Evolutionary conservation across 2,888 invertebrate species (phyloP).

Genomic region (Stenurella melanura): DNA sequence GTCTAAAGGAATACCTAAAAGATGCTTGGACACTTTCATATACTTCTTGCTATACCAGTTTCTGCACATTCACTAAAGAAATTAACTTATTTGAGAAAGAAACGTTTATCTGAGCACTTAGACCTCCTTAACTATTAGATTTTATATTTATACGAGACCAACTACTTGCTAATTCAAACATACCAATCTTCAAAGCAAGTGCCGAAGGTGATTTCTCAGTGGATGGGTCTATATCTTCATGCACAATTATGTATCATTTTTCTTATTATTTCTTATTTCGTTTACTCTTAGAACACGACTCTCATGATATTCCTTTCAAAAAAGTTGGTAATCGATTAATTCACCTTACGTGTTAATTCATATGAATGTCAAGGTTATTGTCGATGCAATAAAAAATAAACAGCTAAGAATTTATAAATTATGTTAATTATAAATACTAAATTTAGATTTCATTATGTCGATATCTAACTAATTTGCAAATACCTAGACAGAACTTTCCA

Average conservation of each 20-base stretch:
- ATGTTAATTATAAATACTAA: not conserved
- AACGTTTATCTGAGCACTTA: no score
- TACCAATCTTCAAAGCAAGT: not conserved
- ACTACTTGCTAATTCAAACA: no score
- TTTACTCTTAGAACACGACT: not conserved
- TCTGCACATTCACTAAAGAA: no score
- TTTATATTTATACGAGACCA: no score
- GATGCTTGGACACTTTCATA: no score
- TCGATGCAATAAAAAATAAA: not conserved
- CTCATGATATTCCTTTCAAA: not conserved
- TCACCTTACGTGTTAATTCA: not conserved
- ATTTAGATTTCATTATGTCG: not conserved
- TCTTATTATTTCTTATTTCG: not conserved
- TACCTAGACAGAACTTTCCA: not conserved
- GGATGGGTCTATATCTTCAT: not conserved
- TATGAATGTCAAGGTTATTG: constrained; percentile 2
- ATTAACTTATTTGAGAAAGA: no score
- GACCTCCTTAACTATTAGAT: no score
- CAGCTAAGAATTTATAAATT: not conserved
- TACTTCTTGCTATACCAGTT: no score
- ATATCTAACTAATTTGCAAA: not conserved
- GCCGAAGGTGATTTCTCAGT: not conserved
- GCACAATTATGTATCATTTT: not conserved
- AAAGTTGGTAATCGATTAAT: not conserved
- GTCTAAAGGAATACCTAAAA: no score